Conservation (phyloP, 2,797 vertebrate genomes). For the Sebastes taczanowskii region DNA sequence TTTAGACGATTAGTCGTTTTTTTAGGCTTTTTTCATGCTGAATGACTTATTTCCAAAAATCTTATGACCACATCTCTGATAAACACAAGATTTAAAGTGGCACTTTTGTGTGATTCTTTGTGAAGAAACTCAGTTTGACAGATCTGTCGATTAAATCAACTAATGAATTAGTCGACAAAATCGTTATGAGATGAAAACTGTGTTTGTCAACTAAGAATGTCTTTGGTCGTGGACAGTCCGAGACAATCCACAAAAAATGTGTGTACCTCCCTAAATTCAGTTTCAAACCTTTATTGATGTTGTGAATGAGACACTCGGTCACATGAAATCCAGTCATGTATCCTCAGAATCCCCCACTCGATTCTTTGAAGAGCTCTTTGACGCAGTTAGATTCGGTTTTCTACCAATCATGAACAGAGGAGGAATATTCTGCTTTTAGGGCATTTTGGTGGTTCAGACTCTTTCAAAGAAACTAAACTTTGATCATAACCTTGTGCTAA, state of each 20-base stretch:
- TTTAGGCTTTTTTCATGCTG: too few species aligned
- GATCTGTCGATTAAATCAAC: too few species aligned
- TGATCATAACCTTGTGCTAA: neutral
- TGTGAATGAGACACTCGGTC: neutral
- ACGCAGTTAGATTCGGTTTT: neutral
- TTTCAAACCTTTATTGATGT: neutral
- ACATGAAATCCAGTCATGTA: constrained; percentile 2
- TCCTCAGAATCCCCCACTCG: neutral
- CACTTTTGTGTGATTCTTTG: fast-evolving
- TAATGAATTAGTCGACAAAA: too few species aligned
- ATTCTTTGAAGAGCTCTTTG: neutral
- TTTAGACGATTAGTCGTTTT: too few species aligned
- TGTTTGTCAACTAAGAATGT: fast-evolving
- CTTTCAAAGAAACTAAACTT: neutral
- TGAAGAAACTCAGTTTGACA: too few species aligned
- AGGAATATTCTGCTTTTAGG: neutral
- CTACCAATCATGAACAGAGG: neutral
- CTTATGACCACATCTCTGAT: too few species aligned
- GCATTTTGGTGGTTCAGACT: neutral
- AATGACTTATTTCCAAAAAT: too few species aligned
- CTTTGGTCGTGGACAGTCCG: too few species aligned
- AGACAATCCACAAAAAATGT: neutral
- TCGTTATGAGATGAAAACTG: too few species aligned
- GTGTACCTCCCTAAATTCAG: neutral
- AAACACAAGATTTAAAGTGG: too few species aligned